phyloP scores from a whole-genome alignment of 2,797 vertebrate genomes.

The Sebastes diploproa region DNA sequence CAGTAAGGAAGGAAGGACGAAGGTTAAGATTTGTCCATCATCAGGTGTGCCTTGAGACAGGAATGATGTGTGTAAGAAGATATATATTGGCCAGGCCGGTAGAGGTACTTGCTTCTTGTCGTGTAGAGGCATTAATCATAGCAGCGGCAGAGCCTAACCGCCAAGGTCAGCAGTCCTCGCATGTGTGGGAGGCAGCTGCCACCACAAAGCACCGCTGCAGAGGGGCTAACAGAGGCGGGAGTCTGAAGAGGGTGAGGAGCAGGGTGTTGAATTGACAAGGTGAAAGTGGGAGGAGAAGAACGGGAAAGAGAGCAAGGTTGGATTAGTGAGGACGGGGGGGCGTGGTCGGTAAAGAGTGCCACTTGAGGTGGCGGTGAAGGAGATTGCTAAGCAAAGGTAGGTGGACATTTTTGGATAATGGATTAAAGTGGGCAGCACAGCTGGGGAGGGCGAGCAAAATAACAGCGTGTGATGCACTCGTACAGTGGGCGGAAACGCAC shows the following conservation, averaged over 20 bases:
- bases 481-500: slow-evolving; percentile 47
- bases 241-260: slow-evolving; percentile 52
- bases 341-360: slow-evolving; percentile 56
- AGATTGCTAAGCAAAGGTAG: slow-evolving; percentile 65
- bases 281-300: slow-evolving; percentile 47
- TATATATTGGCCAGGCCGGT: slow-evolving; percentile 72
- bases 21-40: slow-evolving; percentile 66
- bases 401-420: slow-evolving; percentile 74
- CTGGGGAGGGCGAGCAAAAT: slow-evolving; percentile 31
- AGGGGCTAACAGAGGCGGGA: slow-evolving; percentile 36
- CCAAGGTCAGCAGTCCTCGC: slow-evolving; percentile 79
- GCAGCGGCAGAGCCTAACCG: slow-evolving; percentile 61
- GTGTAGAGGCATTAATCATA: slow-evolving; percentile 84
- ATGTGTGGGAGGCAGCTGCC: slow-evolving; percentile 75
- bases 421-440: slow-evolving; percentile 59
- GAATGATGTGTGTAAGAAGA: slow-evolving; percentile 70
- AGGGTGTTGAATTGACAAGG: slow-evolving; percentile 55
- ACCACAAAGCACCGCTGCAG: slow-evolving; percentile 46
- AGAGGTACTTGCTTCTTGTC: slow-evolving; percentile 74
- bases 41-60: slow-evolving; percentile 67
- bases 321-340: slow-evolving; percentile 44
- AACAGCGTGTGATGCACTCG: slow-evolving; percentile 28
- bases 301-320: slow-evolving; percentile 44
- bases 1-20: background rate
- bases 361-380: slow-evolving; percentile 54